Evolutionary conservation across 1,140 invertebrate genomes (phyloP).

Genomic region (Agrilus planipennis): DNA sequence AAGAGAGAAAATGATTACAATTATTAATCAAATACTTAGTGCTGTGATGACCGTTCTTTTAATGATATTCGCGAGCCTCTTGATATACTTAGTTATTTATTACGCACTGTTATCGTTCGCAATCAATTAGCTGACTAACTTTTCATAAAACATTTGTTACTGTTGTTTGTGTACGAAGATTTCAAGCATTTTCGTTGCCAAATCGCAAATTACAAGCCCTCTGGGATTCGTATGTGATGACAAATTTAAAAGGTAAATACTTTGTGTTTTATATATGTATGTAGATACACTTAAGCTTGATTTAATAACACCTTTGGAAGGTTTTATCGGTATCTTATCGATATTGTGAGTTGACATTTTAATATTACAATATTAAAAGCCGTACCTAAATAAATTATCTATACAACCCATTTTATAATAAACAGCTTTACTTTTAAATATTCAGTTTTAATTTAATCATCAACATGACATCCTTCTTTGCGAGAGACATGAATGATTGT

Average conservation of each 20-base stretch:
- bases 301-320: too few relatives aligned
- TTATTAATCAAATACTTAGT: too few relatives aligned
- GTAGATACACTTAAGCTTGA: too few relatives aligned
- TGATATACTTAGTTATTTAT: conserved; percentile 21
- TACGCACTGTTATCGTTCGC: conserved; percentile 1
- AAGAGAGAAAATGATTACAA: not conserved
- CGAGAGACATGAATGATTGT: conserved; percentile 7
- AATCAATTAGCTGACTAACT: too few relatives aligned
- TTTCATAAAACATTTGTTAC: too few relatives aligned
- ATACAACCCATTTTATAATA: conserved; percentile 26
- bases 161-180: too few relatives aligned
- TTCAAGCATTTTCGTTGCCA: too few relatives aligned
- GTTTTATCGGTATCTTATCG: not conserved
- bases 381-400: conserved; percentile 14
- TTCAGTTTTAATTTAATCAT: conserved; percentile 25
- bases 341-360: conserved; percentile 4
- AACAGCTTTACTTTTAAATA: conserved; percentile 30
- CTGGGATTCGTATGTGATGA: too few relatives aligned
- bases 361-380: conserved; percentile 7
- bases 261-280: too few relatives aligned
- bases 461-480: conserved; percentile 28
- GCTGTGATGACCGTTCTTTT: too few relatives aligned
- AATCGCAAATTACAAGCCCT: too few relatives aligned
- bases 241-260: too few relatives aligned
- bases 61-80: conserved; percentile 18